Evolutionary conservation across 2,888 invertebrate genomes (phyloP).

Genomic region (Blastobasis adustella): DNA sequence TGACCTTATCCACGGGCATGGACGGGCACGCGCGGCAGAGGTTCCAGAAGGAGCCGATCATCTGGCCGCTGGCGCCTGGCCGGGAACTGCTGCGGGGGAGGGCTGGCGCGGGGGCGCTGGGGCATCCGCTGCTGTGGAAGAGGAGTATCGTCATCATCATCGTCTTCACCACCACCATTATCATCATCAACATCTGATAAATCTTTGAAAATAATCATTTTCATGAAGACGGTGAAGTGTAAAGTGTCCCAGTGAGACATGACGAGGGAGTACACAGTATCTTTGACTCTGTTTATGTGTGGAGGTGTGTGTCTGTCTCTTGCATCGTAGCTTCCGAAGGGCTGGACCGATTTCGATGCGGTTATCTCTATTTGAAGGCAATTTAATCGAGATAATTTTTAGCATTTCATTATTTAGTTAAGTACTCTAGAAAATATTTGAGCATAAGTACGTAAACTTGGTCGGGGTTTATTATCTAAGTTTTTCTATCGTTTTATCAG

Average conservation of each 20-base stretch:
- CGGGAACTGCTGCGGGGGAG: conserved; percentile 25
- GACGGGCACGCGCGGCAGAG: conserved; percentile 97
- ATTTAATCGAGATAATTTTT: too few relatives aligned
- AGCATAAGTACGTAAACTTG: not conserved
- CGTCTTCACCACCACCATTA: too few relatives aligned
- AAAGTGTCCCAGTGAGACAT: too few relatives aligned
- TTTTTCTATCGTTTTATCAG: too few relatives aligned
- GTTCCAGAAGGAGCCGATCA: conserved; percentile 98
- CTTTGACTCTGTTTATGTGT: too few relatives aligned
- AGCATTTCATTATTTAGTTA: too few relatives aligned
- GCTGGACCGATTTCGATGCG: not conserved
- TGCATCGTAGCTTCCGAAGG: not conserved
- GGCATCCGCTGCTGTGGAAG: conserved; percentile 56
- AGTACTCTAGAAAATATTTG: not conserved
- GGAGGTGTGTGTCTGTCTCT: not conserved
- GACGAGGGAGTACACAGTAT: too few relatives aligned
- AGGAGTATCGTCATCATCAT: too few relatives aligned
- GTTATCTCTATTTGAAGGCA: not conserved
- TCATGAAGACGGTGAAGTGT: too few relatives aligned
- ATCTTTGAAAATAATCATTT: too few relatives aligned
- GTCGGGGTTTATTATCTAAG: too few relatives aligned
- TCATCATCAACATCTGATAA: too few relatives aligned
- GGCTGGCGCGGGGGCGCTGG: conserved; percentile 30
- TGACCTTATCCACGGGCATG: conserved; percentile 96
- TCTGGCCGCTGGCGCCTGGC: conserved; percentile 77